Percentiles rank a stretch among this genome's conserved stretches.
Conservation (phyloP, 2,113 vertebrate species). For the Hemiprocne comata region DNA sequence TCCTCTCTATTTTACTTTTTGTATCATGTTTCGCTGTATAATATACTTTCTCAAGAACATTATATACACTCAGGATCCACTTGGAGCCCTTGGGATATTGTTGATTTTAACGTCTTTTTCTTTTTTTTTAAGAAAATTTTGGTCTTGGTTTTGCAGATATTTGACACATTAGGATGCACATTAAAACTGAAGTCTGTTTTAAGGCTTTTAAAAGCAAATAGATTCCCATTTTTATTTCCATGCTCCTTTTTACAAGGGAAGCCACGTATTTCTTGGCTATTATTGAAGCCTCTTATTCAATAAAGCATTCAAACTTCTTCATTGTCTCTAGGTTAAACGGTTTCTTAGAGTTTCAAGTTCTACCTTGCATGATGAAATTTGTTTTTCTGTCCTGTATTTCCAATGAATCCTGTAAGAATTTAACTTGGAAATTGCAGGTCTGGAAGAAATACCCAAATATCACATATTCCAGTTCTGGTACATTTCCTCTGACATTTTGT, state of each 20-base stretch:
- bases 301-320: background rate
- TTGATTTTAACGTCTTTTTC: background rate
- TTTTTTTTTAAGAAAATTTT: background rate
- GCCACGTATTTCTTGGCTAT: background rate
- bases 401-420: background rate
- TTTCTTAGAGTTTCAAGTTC: background rate
- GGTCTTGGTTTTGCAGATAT: background rate
- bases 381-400: background rate
- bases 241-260: background rate
- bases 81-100: background rate
- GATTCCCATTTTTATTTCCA: background rate
- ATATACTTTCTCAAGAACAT: background rate
- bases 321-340: background rate
- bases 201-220: background rate
- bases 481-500: background rate
- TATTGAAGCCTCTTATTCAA: background rate
- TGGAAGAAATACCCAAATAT: background rate
- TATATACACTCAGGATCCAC: background rate
- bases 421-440: background rate
- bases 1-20: background rate
- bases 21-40: background rate
- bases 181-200: background rate
- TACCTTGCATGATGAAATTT: rapidly evolving
- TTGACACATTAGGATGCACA: background rate
- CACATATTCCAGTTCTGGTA: background rate